Conservation (phyloP, 1,140 invertebrate genomes). For the Drosophila varians region DNA sequence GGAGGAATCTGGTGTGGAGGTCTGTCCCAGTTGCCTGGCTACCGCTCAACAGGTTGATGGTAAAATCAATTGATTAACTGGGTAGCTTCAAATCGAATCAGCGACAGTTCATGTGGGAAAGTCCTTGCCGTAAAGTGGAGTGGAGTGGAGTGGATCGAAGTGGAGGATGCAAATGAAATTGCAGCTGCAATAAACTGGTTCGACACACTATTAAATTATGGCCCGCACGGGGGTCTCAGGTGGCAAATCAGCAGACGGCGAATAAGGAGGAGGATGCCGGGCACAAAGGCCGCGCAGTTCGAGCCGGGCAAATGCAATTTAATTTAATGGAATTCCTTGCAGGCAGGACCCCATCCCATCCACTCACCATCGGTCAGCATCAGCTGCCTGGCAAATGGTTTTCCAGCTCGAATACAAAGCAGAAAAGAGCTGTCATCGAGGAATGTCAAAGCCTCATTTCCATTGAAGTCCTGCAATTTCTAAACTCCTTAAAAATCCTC, state of each 20-base stretch:
- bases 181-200: conserved; percentile 35
- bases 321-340: conserved; percentile 26
- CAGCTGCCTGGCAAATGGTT: conserved; percentile 8
- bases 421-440: not conserved
- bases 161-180: conserved; percentile 40
- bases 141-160: not conserved
- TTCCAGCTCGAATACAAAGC: conserved; percentile 6
- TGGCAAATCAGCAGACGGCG: conserved; percentile 39
- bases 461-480: not conserved
- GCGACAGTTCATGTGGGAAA: conserved; percentile 11
- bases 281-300: conserved; percentile 12
- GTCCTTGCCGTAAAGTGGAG: not conserved
- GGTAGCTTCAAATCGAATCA: conserved; percentile 40
- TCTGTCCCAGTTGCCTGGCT: not conserved
- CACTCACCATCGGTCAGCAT: conserved; percentile 15
- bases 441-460: not conserved
- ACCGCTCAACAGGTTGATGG: conserved; percentile 29
- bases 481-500: too few species aligned
- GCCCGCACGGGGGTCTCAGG: conserved; percentile 22
- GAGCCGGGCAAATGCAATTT: conserved; percentile 25
- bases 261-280: conserved; percentile 11
- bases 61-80: conserved; percentile 56
- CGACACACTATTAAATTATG: conserved; percentile 40
- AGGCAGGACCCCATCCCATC: not conserved
- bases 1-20: not conserved